Conservation (phyloP, 2,888 invertebrate species). For the Apotomis capreana region DNA sequence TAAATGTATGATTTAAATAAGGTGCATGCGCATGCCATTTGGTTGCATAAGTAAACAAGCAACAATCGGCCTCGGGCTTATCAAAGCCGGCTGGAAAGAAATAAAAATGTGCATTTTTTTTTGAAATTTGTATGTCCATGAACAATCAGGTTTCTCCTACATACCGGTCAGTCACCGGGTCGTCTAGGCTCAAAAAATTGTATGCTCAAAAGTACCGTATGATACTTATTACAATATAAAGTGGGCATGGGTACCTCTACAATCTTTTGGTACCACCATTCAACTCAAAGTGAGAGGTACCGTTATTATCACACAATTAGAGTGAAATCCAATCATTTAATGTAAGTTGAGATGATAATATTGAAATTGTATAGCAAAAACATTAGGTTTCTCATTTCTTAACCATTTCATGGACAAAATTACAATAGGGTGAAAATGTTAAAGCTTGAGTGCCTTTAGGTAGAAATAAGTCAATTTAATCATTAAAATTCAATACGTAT, state of each 20-base stretch:
- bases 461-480: too few species aligned
- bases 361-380: neutral
- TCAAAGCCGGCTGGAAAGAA: too few species aligned
- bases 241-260: neutral
- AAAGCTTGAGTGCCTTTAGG: too few species aligned
- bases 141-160: too few species aligned
- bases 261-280: too few species aligned
- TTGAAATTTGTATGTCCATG: too few species aligned
- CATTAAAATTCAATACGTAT: too few species aligned
- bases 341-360: neutral
- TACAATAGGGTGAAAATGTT: neutral
- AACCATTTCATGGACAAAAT: neutral
- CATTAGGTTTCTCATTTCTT: neutral
- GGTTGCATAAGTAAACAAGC: too few species aligned
- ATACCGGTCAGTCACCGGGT: neutral
- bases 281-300: neutral
- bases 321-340: neutral
- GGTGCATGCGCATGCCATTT: too few species aligned
- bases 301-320: neutral
- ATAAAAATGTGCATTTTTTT: too few species aligned
- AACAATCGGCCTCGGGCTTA: too few species aligned
- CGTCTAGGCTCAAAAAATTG: neutral
- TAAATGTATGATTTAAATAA: too few species aligned
- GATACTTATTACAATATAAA: neutral
- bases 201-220: slow-evolving; percentile 10